Percentiles rank a stretch among this genome's conserved stretches.
phyloP scores from a whole-genome alignment of 1,140 invertebrate species.

The Zaprionus ghesquierei region DNA sequence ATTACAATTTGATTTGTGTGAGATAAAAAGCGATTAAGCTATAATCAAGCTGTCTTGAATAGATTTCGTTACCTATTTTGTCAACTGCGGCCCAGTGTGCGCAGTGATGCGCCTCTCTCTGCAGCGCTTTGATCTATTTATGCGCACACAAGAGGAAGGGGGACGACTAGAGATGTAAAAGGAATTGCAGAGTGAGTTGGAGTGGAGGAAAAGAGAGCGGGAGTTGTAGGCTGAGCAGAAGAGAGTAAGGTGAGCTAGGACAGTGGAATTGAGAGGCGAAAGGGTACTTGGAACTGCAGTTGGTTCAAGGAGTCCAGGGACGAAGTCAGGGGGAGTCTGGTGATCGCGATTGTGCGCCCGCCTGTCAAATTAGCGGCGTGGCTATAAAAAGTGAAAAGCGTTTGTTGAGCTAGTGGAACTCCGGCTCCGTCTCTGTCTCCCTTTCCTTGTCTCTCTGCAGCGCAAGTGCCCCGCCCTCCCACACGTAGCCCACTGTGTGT shows the following conservation, averaged over 20 bases:
- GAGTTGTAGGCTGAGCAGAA: neutral
- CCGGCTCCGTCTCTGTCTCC: constrained; percentile 2
- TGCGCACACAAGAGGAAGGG: constrained; percentile 29
- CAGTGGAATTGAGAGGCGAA: neutral
- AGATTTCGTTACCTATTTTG: neutral
- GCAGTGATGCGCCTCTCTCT: constrained; percentile 6
- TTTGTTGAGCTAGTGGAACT: constrained; percentile 32
- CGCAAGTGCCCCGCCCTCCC: constrained; percentile 45
- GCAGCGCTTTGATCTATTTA: constrained; percentile 17
- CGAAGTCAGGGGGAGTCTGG: constrained; percentile 13
- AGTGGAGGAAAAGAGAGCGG: neutral
- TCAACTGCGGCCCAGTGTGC: constrained; percentile 27
- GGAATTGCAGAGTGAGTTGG: neutral
- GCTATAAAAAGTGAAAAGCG: constrained; percentile 79
- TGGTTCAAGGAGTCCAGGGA: neutral
- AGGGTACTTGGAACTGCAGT: neutral
- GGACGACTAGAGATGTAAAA: neutral
- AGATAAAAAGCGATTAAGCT: neutral
- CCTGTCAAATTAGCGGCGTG: constrained; percentile 74
- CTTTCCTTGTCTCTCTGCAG: constrained; percentile 11
- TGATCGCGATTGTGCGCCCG: constrained; percentile 74
- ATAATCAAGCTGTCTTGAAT: neutral
- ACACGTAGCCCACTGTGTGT: constrained; percentile 22
- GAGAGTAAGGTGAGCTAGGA: neutral
- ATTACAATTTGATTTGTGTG: constrained; percentile 16